A percentile compares a stretch with the other conserved stretches of the same genome.
These are phyloP conservation scores for Sialis lutaria DNA, from an alignment of 2,888 invertebrate species.

Conservation along the genomic window DNA sequence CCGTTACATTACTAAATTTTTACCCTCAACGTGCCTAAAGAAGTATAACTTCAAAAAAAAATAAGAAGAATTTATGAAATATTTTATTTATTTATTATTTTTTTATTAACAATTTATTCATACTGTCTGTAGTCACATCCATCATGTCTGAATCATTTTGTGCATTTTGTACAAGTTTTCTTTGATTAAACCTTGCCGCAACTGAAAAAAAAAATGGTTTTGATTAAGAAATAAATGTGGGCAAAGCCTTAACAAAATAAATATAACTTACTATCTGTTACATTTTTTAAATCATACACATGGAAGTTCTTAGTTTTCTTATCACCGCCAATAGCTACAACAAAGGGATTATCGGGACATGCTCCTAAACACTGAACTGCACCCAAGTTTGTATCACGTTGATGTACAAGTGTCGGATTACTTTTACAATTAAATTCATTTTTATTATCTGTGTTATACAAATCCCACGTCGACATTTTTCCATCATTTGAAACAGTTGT, in stretches of 20 bases:
- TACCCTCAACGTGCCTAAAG: no score
- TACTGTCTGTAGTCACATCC: not conserved
- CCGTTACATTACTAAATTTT: no score
- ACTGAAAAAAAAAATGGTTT: not conserved
- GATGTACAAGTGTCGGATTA: conserved; percentile 23
- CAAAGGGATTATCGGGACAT: conserved; percentile 67
- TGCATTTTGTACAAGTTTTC: not conserved
- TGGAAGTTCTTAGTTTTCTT: conserved; percentile 59
- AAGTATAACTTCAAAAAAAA: no score
- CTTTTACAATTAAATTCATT: conserved; percentile 17
- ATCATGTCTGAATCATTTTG: not conserved
- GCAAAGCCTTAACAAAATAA: conserved; percentile 1
- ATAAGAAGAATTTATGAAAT: not conserved
- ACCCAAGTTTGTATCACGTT: conserved; percentile 48
- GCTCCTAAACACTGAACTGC: conserved; percentile 51
- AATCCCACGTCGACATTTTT: conserved; percentile 76
- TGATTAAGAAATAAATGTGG: not conserved
- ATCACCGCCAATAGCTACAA: conserved; percentile 73
- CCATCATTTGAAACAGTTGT: conserved; percentile 68
- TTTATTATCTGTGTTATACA: conserved; percentile 18
- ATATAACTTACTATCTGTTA: conserved; percentile 32
- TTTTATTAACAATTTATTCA: not conserved
- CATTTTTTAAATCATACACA: conserved; percentile 41
- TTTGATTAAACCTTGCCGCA: not conserved
- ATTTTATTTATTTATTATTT: not conserved